phyloP scores from a whole-genome alignment of 2,113 vertebrate species.

The Microcebus ravelobensis region DNA sequence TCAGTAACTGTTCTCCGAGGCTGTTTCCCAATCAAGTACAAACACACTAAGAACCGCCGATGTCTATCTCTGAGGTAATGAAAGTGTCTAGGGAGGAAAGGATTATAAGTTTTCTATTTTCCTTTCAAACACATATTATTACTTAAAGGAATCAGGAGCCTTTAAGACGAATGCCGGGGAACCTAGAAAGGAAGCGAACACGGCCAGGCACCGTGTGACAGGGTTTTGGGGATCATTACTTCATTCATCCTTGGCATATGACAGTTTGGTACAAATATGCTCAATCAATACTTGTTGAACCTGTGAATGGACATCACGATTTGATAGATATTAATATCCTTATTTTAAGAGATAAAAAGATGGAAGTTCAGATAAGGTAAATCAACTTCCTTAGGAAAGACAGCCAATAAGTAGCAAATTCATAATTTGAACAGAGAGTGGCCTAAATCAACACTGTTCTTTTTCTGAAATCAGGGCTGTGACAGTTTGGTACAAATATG shows the following conservation, averaged over 20 bases:
- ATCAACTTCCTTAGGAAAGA: neutral
- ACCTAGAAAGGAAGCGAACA: neutral
- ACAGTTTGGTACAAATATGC: neutral
- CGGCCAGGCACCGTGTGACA: neutral
- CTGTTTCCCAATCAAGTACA: neutral
- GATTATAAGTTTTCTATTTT: neutral
- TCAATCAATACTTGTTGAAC: neutral
- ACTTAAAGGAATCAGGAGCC: neutral
- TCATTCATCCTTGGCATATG: neutral
- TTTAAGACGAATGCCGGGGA: neutral
- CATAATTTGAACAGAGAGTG: neutral
- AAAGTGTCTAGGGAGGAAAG: neutral
- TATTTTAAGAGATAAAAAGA: neutral
- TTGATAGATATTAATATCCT: neutral
- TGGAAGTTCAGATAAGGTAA: neutral
- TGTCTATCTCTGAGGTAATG: neutral
- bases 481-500: neutral
- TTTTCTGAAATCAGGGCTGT: neutral
- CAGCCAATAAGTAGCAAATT: neutral
- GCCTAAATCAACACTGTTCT: neutral
- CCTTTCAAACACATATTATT: neutral
- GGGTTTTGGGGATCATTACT: neutral
- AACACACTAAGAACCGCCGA: neutral
- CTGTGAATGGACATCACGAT: neutral
- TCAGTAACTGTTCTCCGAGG: neutral